Percentiles rank a stretch among this genome's conserved stretches.
phyloP scores from a whole-genome alignment of 2,888 invertebrate species.

The Abscondita cerata region DNA sequence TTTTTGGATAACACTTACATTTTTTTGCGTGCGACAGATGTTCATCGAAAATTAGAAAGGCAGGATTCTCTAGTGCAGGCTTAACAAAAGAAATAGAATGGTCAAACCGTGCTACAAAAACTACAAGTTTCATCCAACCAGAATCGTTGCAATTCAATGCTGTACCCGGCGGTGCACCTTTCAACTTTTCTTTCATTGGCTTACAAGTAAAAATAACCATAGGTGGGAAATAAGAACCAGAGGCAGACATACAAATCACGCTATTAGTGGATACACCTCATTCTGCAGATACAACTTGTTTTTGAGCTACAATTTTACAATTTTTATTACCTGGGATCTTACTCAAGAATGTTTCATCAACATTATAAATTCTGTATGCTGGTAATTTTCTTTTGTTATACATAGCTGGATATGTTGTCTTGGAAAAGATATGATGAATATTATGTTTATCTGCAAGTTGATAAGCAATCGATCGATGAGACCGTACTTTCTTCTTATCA shows the following conservation, averaged over 20 bases:
- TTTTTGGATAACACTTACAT: constrained; percentile 25
- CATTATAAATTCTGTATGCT: no score
- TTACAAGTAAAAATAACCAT: constrained; percentile 21
- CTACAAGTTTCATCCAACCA: constrained; percentile 48
- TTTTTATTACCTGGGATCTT: constrained; percentile 33
- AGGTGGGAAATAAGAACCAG: constrained; percentile 25
- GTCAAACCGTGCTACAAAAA: constrained; percentile 38
- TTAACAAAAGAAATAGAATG: constrained; percentile 44
- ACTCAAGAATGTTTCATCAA: constrained; percentile 12
- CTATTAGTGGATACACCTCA: no score
- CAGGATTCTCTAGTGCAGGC: constrained; percentile 27
- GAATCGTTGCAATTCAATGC: constrained; percentile 36
- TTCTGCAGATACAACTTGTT: no score
- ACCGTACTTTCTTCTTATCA: constrained; percentile 36
- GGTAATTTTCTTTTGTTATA: no score
- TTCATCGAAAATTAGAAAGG: constrained; percentile 31
- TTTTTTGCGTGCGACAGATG: constrained; percentile 26
- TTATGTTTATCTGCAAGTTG: constrained; percentile 34
- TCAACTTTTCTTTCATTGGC: constrained; percentile 32
- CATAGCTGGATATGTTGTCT: constrained; percentile 25
- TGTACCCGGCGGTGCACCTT: constrained; percentile 46
- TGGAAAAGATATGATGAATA: constrained; percentile 37
- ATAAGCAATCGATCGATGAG: constrained; percentile 33
- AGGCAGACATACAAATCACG: constrained; percentile 31
- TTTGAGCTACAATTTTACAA: no score